Conservation (phyloP, 2,113 vertebrate species). For the Motacilla tschutschensis region DNA sequence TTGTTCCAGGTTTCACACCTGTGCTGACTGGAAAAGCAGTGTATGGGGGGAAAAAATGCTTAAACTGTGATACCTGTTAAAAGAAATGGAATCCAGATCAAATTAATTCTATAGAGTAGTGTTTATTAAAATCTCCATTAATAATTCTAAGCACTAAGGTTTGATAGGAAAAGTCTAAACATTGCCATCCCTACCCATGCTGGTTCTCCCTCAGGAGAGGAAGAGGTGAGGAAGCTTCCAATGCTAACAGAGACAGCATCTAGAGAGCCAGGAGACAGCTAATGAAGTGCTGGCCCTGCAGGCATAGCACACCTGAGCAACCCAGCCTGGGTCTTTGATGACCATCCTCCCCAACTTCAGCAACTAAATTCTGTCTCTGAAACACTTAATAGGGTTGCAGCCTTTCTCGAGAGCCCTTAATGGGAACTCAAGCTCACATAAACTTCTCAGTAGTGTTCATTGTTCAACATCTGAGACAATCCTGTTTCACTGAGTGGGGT, state of each 20-base stretch:
- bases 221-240: accelerated
- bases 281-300: background rate
- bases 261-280: background rate
- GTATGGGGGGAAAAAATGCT: accelerated
- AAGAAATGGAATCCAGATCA: background rate
- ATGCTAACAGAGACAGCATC: background rate
- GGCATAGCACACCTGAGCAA: background rate
- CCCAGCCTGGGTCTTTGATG: background rate
- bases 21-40: background rate
- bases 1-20: background rate
- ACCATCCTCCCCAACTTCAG: background rate
- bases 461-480: background rate
- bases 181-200: background rate
- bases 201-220: background rate
- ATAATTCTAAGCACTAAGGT: background rate
- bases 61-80: background rate
- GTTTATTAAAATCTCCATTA: background rate
- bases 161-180: background rate
- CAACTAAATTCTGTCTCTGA: background rate
- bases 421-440: background rate
- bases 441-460: background rate
- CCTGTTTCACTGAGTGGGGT: background rate
- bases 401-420: background rate
- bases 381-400: background rate
- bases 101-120: background rate